Base-by-base conservation (phyloP, 2,888 invertebrate genomes). In the Chouioia cunea region DNA sequence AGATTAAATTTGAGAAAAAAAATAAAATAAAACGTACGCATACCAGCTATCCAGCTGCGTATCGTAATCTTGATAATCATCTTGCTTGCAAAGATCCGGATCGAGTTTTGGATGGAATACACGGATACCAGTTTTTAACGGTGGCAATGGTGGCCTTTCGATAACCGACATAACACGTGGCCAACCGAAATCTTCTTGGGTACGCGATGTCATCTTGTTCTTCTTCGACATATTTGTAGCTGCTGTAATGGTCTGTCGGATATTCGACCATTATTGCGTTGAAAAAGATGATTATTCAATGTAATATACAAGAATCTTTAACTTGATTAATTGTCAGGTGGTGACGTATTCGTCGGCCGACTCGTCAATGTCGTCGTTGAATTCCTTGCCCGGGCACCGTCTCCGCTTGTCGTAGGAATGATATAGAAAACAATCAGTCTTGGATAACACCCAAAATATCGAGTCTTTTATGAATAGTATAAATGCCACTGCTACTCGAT, bases 141-240 rank as follows among this genome's bases (percentile, higher is more conserved):
- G 90, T 0, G 91, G 91, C 79, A 90, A 88, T 58, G 89, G 88
- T 76, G 91, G 90, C 79, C 90, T 90, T 71, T 88, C 87, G 53
- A 88, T 81, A 4, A 90, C 77, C 0, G 89, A 89, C 75, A 89
- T 89, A 43, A 88, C 85, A 80, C 88, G 89, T 0, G 91, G 91
- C 90, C 91, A 91, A 78, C 86, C 87, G 77, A 85, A 91, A 74
- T 90, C 90, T 70, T 82, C 86, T 72, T 86, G 87, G 62, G 84
- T 86, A 43, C 85, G 86, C 6, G 89, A 88, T 71, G 82, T 81
- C 76, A 90, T 14, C 18, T 48, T 54, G n/a, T 56, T 1, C 22
- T 20, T 36, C 14, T 1, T 27, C 18, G n/a, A 14, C 6, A 15
- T 4, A 36, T 22, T 60, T n/a, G 23, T 23, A 12, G 12, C 27